phyloP scores from a whole-genome alignment of 53 echinoderm and acorn worm species.

The Henricia sp. region DNA sequence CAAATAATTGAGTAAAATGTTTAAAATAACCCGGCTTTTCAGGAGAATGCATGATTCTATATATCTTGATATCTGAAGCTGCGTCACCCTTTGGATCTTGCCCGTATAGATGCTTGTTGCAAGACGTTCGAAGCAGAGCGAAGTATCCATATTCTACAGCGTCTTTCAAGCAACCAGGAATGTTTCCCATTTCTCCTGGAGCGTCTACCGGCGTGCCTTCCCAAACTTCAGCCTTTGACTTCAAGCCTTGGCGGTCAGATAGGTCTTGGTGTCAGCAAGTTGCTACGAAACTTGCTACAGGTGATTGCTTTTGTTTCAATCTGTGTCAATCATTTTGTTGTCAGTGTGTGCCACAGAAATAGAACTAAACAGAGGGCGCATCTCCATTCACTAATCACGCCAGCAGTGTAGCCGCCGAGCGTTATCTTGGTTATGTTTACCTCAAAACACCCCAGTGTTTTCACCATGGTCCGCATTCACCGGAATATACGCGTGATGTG shows the following conservation, averaged over 20 bases:
- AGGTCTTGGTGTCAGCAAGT: slow-evolving; percentile 63
- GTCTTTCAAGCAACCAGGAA: slow-evolving; percentile 73
- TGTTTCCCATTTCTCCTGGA: slow-evolving; percentile 75
- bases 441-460: no score
- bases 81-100: no score
- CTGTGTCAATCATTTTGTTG: background rate
- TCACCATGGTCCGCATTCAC: no score
- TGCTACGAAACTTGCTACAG: slow-evolving; percentile 71
- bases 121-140: slow-evolving; percentile 75
- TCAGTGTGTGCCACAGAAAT: no score
- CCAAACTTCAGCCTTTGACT: slow-evolving; percentile 68
- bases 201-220: slow-evolving; percentile 70
- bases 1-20: no score
- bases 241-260: slow-evolving; percentile 77
- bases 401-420: no score
- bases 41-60: no score
- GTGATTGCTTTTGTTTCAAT: slow-evolving; percentile 9
- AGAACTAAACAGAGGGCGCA: background rate
- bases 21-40: no score
- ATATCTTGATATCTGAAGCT: no score
- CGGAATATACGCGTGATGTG: no score
- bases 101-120: slow-evolving; percentile 64
- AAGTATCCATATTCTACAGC: slow-evolving; percentile 67
- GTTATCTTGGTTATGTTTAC: no score
- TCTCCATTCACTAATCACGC: background rate